Evolutionary conservation across 2,113 vertebrate genomes (phyloP), one percentile per base, ranked within the genome.

Genomic region (Rhynchomys soricoides): DNA sequence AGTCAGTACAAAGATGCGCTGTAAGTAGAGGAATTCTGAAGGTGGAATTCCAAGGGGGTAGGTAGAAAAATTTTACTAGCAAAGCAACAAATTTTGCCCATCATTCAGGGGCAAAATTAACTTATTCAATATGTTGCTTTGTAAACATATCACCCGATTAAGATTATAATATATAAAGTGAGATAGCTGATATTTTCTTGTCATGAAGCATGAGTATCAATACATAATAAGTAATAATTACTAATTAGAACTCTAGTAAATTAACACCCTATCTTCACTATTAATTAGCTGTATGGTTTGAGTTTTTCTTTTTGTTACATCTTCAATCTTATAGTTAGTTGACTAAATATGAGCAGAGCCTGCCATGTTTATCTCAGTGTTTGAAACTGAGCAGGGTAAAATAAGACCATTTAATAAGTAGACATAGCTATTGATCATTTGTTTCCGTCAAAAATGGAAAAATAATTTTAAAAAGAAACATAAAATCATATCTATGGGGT

Each of bases 311-410:
- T 79, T 19, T 86, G 77, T 73, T 68, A 78, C 66, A 87, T 91
- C 78, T 93, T 94, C 24, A 87, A 70, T 91, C 83, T 94, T 75
- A 50, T 83, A 93, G 86, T 55, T 83, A 86, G 93, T 59, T 91
- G 77, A 93, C 73, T 96, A 19, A 90, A 89, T 55, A 86, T 93
- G 66, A 91, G 52, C 40, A 82, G 12, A 37, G 24, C 13, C 78
- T 93, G 11, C n/a, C 22, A 29, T 11, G 29, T 89, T 91, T 89
- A 2, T 50, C 5, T 68, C 64, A 50, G 31, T 70, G 21, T 26
- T 86, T 50, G 11, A 19, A 70, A 45, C 10, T 37, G 43, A 26
- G 85, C 31, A 86, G 1, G 5, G 31, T 64, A 79, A 50, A 79
- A 95, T 95, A 50, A 85, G 71, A 86, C 29, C 24, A 55, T 93